phyloP scores from a whole-genome alignment of 2,888 invertebrate species.

The Ecdyonurus torrentis region DNA sequence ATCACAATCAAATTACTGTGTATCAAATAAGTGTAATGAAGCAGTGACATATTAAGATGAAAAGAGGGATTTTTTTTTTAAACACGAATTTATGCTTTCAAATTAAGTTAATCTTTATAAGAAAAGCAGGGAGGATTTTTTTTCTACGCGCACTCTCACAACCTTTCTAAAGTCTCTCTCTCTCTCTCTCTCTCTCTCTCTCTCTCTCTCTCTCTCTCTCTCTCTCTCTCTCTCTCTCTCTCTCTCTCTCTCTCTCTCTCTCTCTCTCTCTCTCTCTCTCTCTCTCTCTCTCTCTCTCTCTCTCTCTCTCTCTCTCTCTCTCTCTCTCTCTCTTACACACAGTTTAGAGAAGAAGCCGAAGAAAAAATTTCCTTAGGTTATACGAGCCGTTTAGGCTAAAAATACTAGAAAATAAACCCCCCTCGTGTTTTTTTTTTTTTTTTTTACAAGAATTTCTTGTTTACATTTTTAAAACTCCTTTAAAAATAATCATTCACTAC shows the following conservation, averaged over 20 bases:
- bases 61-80: no score
- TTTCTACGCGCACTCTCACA: not conserved
- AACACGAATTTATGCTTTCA: no score
- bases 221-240: not conserved
- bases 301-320: not conserved
- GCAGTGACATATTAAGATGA: no score
- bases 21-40: no score
- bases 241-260: not conserved
- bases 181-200: not conserved
- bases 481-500: not conserved
- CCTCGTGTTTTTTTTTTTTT: not conserved
- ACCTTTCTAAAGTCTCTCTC: no score
- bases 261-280: not conserved
- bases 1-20: no score
- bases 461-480: not conserved
- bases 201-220: not conserved
- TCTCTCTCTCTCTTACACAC: no score
- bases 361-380: not conserved
- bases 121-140: not conserved
- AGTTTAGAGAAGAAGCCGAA: not conserved
- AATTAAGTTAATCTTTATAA: not conserved
- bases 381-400: not conserved
- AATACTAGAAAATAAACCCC: not conserved
- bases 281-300: not conserved
- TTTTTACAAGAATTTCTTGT: not conserved